Evolutionary conservation across 2,888 invertebrate species (phyloP).

Genomic region (Dermolepida albohirtum): DNA sequence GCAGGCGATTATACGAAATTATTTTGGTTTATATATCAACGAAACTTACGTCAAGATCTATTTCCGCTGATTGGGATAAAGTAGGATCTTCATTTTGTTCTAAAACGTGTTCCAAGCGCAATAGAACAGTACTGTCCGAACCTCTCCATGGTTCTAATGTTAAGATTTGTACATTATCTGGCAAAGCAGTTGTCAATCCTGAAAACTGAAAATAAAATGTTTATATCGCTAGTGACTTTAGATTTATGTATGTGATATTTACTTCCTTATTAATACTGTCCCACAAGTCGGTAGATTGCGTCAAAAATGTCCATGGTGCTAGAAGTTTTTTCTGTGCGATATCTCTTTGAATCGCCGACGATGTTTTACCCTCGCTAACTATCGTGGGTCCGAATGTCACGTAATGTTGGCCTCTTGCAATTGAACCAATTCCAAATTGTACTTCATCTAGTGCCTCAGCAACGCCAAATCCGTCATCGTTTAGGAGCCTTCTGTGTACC

Average conservation of each 20-base stretch:
- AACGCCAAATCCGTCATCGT: slow-evolving; percentile 92
- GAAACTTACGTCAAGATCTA: slow-evolving; percentile 67
- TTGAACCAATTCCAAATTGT: slow-evolving; percentile 74
- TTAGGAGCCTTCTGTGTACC: slow-evolving; percentile 83
- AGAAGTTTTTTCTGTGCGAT: slow-evolving; percentile 69
- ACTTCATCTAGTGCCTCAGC: slow-evolving; percentile 89
- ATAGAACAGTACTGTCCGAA: slow-evolving; percentile 67
- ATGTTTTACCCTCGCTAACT: slow-evolving; percentile 48
- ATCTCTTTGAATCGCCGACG: slow-evolving; percentile 63
- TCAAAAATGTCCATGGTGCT: slow-evolving; percentile 71
- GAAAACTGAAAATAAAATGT: slow-evolving; percentile 62
- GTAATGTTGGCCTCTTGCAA: slow-evolving; percentile 70
- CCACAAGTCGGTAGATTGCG: slow-evolving; percentile 49
- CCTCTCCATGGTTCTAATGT: slow-evolving; percentile 81
- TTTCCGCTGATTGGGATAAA: slow-evolving; percentile 66
- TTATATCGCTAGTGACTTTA: background rate
- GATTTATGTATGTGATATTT: slow-evolving; percentile 42
- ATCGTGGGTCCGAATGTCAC: slow-evolving; percentile 50
- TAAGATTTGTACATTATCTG: slow-evolving; percentile 77
- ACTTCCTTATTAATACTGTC: slow-evolving; percentile 38
- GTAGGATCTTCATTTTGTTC: slow-evolving; percentile 71
- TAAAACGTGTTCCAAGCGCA: slow-evolving; percentile 82
- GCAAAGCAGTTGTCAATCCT: slow-evolving; percentile 69
- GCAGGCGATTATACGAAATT: too few species aligned
- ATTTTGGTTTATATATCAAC: background rate